A percentile compares a stretch with the other conserved stretches of the same genome.
Conservation (phyloP, 1,140 invertebrate genomes). For the Melitaea cinxia region DNA sequence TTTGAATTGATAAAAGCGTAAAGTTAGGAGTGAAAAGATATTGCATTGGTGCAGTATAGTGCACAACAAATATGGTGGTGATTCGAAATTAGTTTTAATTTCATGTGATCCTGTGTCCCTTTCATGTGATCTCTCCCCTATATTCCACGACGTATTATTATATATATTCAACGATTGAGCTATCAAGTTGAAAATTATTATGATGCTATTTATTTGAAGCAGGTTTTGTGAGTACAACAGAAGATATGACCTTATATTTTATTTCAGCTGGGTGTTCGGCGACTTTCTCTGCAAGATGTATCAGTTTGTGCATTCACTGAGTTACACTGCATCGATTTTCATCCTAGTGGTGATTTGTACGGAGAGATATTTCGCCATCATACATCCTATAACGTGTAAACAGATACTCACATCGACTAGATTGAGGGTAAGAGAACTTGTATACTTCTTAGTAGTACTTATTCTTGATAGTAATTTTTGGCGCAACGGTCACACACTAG, state of each 20-base stretch:
- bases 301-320: slow-evolving; percentile 90
- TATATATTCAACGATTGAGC: too few species aligned
- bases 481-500: too few species aligned
- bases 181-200: too few species aligned
- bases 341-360: slow-evolving; percentile 91
- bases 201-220: neutral
- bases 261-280: slow-evolving; percentile 88
- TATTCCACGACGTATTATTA: too few species aligned
- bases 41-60: too few species aligned
- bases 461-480: too few species aligned
- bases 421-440: slow-evolving; percentile 82
- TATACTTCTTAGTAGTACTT: neutral
- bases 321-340: slow-evolving; percentile 91
- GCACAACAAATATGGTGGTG: too few species aligned
- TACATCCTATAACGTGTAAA: slow-evolving; percentile 90
- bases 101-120: too few species aligned
- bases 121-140: too few species aligned
- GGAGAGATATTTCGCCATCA: slow-evolving; percentile 91
- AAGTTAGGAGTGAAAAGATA: too few species aligned
- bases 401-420: slow-evolving; percentile 87
- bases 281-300: slow-evolving; percentile 92
- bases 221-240: neutral
- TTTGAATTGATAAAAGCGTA: too few species aligned
- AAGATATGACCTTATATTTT: slow-evolving; percentile 26
- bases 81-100: too few species aligned